A percentile compares a stretch with the other conserved stretches of the same genome.
Evolutionary conservation across 92 coral and sea anemone species (phyloP).

Genomic region (Parazoanthus darwini): DNA sequence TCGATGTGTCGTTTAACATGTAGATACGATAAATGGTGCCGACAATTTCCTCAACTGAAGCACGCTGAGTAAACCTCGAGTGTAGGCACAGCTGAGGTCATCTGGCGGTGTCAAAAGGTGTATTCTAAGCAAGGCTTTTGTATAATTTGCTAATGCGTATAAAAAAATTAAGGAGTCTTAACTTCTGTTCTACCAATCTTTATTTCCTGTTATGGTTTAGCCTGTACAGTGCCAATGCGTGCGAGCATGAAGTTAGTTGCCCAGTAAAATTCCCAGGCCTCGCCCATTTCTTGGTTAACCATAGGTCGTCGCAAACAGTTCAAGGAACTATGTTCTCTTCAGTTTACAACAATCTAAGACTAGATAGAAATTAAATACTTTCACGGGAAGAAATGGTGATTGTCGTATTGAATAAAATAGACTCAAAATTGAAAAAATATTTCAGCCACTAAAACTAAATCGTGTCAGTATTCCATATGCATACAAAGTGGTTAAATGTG

Average conservation of each 20-base stretch:
- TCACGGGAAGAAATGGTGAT: neutral
- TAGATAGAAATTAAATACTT: neutral
- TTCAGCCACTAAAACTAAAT: too few relatives aligned
- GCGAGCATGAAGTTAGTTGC: too few relatives aligned
- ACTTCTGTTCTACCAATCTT: neutral
- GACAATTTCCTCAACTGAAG: neutral
- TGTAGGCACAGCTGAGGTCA: slow-evolving; percentile 44
- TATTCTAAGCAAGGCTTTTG: slow-evolving; percentile 18
- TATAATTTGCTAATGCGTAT: neutral
- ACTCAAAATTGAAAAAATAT: neutral
- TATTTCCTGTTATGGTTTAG: neutral
- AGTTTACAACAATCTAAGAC: neutral
- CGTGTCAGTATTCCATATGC: neutral
- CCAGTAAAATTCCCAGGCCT: neutral
- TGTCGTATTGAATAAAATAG: neutral
- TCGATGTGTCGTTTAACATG: neutral
- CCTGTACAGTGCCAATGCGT: neutral
- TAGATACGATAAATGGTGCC: neutral
- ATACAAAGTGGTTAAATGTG: too few relatives aligned
- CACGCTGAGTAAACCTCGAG: slow-evolving; percentile 22
- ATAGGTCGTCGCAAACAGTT: neutral
- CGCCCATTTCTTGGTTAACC: slow-evolving; percentile 9
- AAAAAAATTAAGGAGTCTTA: neutral
- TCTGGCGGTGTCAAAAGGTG: slow-evolving; percentile 17
- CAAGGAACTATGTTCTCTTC: neutral